Evolutionary conservation across 2,888 invertebrate genomes (phyloP).

Genomic region (Plebejus anna): DNA sequence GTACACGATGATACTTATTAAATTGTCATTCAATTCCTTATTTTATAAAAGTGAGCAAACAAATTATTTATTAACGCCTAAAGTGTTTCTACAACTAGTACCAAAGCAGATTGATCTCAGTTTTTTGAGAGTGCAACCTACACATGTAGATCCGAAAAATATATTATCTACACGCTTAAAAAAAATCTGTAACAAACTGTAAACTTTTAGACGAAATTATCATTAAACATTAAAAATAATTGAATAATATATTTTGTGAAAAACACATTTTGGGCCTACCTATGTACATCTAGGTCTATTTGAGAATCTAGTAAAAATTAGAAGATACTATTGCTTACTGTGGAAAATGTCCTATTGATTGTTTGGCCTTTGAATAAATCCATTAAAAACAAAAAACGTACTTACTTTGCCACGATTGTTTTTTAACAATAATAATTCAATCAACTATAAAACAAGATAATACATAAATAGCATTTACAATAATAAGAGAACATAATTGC

Average conservation of each 20-base stretch:
- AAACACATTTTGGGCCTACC: conserved; percentile 1
- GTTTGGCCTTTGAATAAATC: neutral
- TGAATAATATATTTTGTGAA: conserved; percentile 3
- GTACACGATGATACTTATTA: conserved; percentile 36
- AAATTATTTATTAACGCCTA: conserved; percentile 27
- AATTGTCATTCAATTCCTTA: conserved; percentile 40
- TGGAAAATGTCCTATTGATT: neutral
- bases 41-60: conserved; percentile 39
- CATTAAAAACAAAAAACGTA: neutral
- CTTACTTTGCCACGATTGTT: neutral
- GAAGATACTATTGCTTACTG: conserved; percentile 1
- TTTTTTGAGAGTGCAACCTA: neutral
- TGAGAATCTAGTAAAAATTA: neutral
- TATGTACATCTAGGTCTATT: conserved; percentile 23
- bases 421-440: neutral
- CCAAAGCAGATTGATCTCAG: neutral
- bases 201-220: neutral
- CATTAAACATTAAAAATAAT: neutral
- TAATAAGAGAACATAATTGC: conserved; percentile 39
- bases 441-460: neutral
- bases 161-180: neutral
- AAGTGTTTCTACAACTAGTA: conserved; percentile 18
- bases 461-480: conserved; percentile 31
- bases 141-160: neutral
- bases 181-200: neutral